Base-by-base conservation (phyloP, 2,888 invertebrate genomes). In the Pediacus dermestoides region DNA sequence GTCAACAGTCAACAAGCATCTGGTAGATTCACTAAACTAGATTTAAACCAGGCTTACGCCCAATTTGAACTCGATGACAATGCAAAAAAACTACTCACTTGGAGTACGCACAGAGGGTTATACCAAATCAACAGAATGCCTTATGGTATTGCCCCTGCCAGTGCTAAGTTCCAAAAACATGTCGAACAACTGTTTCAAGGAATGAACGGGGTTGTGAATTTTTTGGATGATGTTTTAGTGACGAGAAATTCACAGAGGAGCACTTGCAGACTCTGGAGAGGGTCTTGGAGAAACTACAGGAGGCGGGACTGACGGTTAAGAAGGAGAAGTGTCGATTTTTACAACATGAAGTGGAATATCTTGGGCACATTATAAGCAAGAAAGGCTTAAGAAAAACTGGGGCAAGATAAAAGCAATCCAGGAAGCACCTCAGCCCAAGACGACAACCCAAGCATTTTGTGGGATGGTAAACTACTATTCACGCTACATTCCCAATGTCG, bases 251-350 rank as follows among this genome's bases (percentile, higher is more conserved):
- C 41, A 9, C 27, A 33, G 8, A 28, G 42, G 14, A 39, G 57
- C 26, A 55, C n/a, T n/a, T n/a, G n/a, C n/a, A n/a, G 48, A 23
- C 48, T 46, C n/a, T 34, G 60, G 10, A 32, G 44, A 28, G 14
- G 16, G 56, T 63, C 4, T 48, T 63, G 1, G 27, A 33, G 3
- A 52, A 43, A 21, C 49, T 48, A 9, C 30, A 21, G 10, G 39
- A 55, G 1, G 46, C 55, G 16, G 60, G 58, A 3, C 42, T 58
- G 11, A 57, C 42, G 4, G 39, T 63, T 7, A 53, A 57, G 11
- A 28, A 27, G 15, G 37, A 49, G n/a, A 66, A 67, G 39, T 64
- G 63, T 48, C 31, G 44, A 13, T 61, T 68, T 37, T 61, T 58
- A 16, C 37, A 58, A 42, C 22, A 52, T 1, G 39, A 58, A 35